Conservation (phyloP, 2,888 invertebrate genomes). For the Amiota communis region DNA sequence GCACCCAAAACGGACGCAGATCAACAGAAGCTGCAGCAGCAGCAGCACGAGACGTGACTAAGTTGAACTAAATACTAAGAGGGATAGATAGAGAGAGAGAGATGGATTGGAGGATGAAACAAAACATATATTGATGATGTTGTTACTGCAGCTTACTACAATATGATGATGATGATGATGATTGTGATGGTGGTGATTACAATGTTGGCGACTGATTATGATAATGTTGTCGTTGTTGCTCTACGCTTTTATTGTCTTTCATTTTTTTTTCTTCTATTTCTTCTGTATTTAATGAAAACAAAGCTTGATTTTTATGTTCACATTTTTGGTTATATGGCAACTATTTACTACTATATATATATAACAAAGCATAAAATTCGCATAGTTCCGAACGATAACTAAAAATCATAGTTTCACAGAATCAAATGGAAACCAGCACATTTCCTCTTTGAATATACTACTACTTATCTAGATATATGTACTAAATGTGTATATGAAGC, state of each 20-base stretch:
- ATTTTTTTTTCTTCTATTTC: background rate
- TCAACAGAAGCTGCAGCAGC: conserved; percentile 44
- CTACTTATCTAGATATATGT: no score
- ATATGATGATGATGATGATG: conserved; percentile 23
- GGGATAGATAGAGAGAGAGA: no score
- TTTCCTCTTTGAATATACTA: conserved; percentile 12
- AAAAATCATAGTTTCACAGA: no score
- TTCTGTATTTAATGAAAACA: background rate
- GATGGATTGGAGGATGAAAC: no score
- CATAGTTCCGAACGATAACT: background rate
- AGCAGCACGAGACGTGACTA: conserved; percentile 29
- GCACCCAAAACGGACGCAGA: background rate
- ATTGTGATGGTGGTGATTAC: conserved; percentile 29
- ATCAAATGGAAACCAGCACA: conserved; percentile 6
- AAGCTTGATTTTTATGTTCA: background rate
- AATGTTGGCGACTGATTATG: conserved; percentile 39
- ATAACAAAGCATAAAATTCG: background rate
- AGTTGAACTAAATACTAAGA: background rate
- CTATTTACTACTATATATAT: no score
- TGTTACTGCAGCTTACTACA: conserved; percentile 38
- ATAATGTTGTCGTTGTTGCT: conserved; percentile 11
- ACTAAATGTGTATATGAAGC: no score
- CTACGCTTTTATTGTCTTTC: conserved; percentile 8
- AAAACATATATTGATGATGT: conserved; percentile 45
- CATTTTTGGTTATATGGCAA: background rate